Evolutionary conservation across 2,113 vertebrate genomes (phyloP), one percentile per base, ranked within the genome.

Genomic region (Odocoileus hemionus): DNA sequence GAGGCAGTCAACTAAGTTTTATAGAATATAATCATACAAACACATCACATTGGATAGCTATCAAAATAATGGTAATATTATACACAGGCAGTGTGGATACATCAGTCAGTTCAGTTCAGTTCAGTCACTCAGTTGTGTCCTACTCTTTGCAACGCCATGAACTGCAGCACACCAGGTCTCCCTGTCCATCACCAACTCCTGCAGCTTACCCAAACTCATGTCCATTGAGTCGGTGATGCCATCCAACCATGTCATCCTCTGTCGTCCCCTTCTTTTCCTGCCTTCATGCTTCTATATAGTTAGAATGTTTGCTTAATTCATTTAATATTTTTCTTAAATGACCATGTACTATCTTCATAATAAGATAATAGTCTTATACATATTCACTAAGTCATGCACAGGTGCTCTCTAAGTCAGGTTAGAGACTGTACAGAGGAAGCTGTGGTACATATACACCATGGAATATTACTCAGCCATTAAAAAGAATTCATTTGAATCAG

Each of bases 71-170:
- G 43, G 17, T 14, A 74, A 6, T 1, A 93, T 39, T 36, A 87
- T 54, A 82, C 14, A 1, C 3, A 70, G 3, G 1, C 0, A 79
- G 15, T 60, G 2, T 82, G 11, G 85, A 82, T 54, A 52, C 36
- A 43, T 14, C n/a, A 70, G n/a, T 70, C 67, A 10, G 67, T 39
- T 70, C 33, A 67, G 33, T 36, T 67, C 64, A 36, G 9, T 70
- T 70, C n/a, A 70, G n/a, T 70, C 5, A 11, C n/a, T 70, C 67
- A 23, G 9, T 70, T 1, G 0, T 70, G n/a, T 70, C 67, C 0
- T 2, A 70, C 64, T 36, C 64, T 70, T 5, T 67, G 2, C 0
- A 0, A 70, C 5, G 1, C 64, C 67, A 36, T 70, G 64, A 10
- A 23, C 17, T 36, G n/a, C 67, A 36, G 67, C n/a, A 70, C 5